Evolutionary conservation across 1,140 invertebrate species (phyloP).

Genomic region (Aphidius ervi): DNA sequence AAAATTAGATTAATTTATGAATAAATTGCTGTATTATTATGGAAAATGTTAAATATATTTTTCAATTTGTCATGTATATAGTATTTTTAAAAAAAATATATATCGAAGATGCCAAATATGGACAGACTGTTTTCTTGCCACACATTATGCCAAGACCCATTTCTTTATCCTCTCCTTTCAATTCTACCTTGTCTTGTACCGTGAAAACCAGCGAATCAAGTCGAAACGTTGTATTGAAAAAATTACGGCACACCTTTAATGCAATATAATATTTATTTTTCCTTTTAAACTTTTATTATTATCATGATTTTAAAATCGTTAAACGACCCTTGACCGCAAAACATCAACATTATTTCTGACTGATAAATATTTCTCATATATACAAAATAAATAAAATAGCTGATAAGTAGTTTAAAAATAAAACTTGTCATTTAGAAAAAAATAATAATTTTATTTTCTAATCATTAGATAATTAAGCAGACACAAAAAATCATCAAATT

Average conservation of each 20-base stretch:
- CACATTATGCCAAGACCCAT: constrained; percentile 29
- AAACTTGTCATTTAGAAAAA: too few relatives aligned
- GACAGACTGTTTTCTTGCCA: constrained; percentile 30
- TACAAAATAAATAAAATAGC: too few relatives aligned
- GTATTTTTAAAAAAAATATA: neutral
- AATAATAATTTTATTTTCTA: too few relatives aligned
- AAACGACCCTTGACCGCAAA: constrained; percentile 23
- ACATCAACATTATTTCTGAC: neutral
- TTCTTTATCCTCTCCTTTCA: constrained; percentile 19
- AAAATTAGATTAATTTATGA: too few relatives aligned
- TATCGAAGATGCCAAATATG: constrained; percentile 39
- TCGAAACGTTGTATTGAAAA: constrained; percentile 1
- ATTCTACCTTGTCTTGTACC: constrained; percentile 19
- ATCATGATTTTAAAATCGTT: constrained; percentile 14
- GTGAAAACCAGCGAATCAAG: constrained; percentile 20
- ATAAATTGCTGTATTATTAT: too few relatives aligned
- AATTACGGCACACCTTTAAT: constrained; percentile 31
- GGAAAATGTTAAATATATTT: too few relatives aligned
- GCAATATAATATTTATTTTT: constrained; percentile 20
- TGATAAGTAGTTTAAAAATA: too few relatives aligned
- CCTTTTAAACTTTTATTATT: constrained; percentile 16
- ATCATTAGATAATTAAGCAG: too few relatives aligned
- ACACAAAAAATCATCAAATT: too few relatives aligned
- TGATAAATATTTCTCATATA: neutral
- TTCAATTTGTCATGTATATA: too few relatives aligned